Base-by-base conservation (phyloP, 2,888 invertebrate genomes). In the Mesochorus sp. region DNA sequence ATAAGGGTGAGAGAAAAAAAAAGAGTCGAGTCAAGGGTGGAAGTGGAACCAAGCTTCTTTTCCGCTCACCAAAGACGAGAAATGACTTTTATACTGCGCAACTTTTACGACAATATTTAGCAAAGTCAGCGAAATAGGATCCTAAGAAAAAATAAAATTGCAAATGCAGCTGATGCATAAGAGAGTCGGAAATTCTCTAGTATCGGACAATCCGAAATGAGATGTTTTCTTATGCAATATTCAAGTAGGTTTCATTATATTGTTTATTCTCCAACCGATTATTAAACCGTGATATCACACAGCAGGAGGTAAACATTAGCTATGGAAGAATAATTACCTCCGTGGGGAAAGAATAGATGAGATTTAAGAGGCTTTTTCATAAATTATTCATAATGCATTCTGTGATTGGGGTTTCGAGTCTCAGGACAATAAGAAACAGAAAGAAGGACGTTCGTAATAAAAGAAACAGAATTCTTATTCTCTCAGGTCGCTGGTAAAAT, bases 331-430 rank as follows among this genome's bases (percentile, higher is more conserved):
- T 81, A 79, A 81, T 79, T 74, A 67, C 39, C 34, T 51, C 55
- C 12, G 19, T 4, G 44, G 19, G 55, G 28, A 53, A 67, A 64
- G 34, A n/a, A 3, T 0, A 8, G 12, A 37, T 8, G 6, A 61
- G 28, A 61, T 61, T 66, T 24, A 26, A 21, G 39, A 47, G 14
- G 31, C 24, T 49, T 12, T 66, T 67, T 61, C 49, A 61, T 76
- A 61, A 76, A 72, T 72, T 28, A 72, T 76, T 76, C 51, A 76
- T 57, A 57, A 49, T 31, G 39, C 26, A 24, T 34, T 70, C 19
- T 42, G 68, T 55, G 70, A 76, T 76, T 76, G 68, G 59, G 34
- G 53, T 51, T 44, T 42, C 64, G 74, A 81, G 71, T 55, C 59
- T 61, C 76, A 49, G 53, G 62, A 51, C 64, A 42, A 67, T 12